These are phyloP conservation scores for Cacatua alba DNA, from an alignment of 2,113 vertebrate species.

Conservation along the genomic window DNA sequence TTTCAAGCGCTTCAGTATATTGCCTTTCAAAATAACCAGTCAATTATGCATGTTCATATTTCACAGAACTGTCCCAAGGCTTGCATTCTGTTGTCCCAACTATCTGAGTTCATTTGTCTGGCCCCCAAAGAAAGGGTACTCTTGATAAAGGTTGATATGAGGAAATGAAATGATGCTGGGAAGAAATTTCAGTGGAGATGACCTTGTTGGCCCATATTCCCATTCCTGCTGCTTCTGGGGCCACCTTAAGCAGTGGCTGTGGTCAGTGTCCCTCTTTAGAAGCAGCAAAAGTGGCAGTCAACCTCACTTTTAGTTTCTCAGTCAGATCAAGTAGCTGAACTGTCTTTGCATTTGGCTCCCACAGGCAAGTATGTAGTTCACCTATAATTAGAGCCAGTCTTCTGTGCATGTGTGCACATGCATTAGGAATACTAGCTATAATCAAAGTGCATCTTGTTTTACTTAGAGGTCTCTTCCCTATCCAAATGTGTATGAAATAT, in stretches of 20 bases:
- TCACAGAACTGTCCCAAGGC: background rate
- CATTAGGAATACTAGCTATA: background rate
- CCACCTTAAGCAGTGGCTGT: background rate
- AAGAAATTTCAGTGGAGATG: background rate
- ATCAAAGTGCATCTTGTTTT: background rate
- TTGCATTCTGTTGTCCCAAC: background rate
- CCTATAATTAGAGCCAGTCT: background rate
- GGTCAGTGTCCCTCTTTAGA: background rate
- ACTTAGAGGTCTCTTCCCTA: background rate
- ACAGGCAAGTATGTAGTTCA: background rate
- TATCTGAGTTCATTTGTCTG: background rate
- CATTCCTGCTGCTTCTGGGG: background rate
- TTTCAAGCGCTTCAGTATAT: background rate
- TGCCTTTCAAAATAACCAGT: background rate
- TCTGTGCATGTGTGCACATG: background rate
- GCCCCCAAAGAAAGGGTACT: fast-evolving
- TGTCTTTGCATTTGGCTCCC: background rate
- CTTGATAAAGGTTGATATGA: background rate
- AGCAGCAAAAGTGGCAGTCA: background rate
- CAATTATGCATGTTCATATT: background rate
- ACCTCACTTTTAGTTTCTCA: background rate
- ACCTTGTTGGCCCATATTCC: background rate
- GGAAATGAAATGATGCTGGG: fast-evolving
- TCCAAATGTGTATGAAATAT: background rate
- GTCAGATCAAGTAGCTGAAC: background rate